Base-by-base conservation (phyloP, 2,797 vertebrate genomes). In the Poeciliopsis gracilis region DNA sequence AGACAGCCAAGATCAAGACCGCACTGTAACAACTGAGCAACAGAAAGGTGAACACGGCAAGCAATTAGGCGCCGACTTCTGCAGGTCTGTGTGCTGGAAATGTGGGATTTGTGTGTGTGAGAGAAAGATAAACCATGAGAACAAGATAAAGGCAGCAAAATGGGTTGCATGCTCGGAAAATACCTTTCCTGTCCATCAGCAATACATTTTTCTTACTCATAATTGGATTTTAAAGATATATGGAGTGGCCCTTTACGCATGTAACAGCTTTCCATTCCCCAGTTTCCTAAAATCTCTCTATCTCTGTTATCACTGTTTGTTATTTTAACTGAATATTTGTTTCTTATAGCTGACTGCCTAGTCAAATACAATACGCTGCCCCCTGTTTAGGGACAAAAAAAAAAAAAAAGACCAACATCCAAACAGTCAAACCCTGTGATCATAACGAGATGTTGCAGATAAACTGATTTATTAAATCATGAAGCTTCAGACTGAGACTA, bases 151-250 rank as follows among this genome's bases (percentile, higher is more conserved):
- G 36, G 82, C 20, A 82, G 76, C 16, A 69, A 79, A 86, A 82
- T 69, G 76, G 81, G 80, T 76, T 83, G 78, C 81, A 80, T 84
- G 79, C 77, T 72, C 71, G 72, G 73, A 84, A 91, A 90, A 90
- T 69, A 76, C 72, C 82, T 87, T 82, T 78, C 73, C n/a, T 28
- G 69, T 77, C 75, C 59, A 85, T 69, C 73, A 25, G 16, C 72
- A 89, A 91, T 81, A 78, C 72, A 76, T 83, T 89, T 90, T 70
- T 86, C 85, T 84, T 46, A 66, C 77, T 91, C 83, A 89, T 93
- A 91, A 93, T 92, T 90, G 86, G 90, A 91, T 93, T 91, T 93
- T 84, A 92, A 90, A 91, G 93, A 93, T 92, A 93, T 86, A 93
- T 86, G 84, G 73, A 84, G 72, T 9, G 5, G 16, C 72, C 76